phyloP scores from a whole-genome alignment of 2,797 vertebrate genomes.

The Molossus molossus region DNA sequence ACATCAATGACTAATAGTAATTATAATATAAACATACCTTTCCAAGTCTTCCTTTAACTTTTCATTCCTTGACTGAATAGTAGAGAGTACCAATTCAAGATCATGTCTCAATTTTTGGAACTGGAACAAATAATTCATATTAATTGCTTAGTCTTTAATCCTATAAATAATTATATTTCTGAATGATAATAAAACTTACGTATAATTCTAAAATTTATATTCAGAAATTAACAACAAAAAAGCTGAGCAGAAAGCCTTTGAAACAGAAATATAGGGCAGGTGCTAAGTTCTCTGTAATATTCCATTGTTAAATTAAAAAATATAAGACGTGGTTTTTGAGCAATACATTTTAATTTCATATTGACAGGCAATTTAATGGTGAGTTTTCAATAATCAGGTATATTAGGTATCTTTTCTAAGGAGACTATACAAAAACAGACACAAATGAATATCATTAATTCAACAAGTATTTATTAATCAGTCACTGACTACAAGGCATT shows the following conservation, averaged over 20 bases:
- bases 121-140: constrained; percentile 89
- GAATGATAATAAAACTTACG: constrained; percentile 48
- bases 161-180: constrained; percentile 33
- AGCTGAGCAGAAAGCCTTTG: background rate
- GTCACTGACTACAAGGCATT: background rate
- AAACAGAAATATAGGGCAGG: constrained; percentile 32
- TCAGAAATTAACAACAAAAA: constrained; percentile 63
- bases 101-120: constrained; percentile 92
- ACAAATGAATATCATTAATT: constrained; percentile 42
- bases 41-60: constrained; percentile 91
- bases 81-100: constrained; percentile 92
- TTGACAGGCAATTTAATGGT: constrained; percentile 41
- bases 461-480: constrained; percentile 43
- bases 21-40: constrained; percentile 88
- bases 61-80: constrained; percentile 90
- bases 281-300: constrained; percentile 43
- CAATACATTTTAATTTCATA: constrained; percentile 65
- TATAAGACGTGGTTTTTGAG: background rate
- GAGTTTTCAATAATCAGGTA: constrained; percentile 46
- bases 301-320: constrained; percentile 58
- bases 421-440: constrained; percentile 42
- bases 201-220: background rate
- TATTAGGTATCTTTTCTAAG: constrained; percentile 57
- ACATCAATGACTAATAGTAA: constrained; percentile 42
- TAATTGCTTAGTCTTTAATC: constrained; percentile 58